These are phyloP conservation scores for Brachyhypopomus occidentalis DNA, from an alignment of 2,113 vertebrate species.

Conservation along the genomic window DNA sequence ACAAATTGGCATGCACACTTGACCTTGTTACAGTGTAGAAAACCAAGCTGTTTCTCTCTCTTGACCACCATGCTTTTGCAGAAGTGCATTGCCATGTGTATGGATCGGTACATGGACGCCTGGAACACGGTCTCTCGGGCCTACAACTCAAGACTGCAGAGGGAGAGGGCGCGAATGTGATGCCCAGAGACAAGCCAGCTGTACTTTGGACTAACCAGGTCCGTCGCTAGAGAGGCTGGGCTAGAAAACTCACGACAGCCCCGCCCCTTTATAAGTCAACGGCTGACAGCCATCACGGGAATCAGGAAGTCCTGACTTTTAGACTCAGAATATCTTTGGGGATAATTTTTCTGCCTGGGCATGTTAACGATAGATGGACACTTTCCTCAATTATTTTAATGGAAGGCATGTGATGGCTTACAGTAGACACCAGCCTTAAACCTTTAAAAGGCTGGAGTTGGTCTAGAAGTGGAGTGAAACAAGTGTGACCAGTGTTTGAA, in stretches of 20 bases:
- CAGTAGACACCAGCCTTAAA: neutral
- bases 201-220: constrained; percentile 20
- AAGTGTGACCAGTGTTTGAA: constrained; percentile 24
- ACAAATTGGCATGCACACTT: too few relatives aligned
- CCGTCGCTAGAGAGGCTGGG: constrained; percentile 19
- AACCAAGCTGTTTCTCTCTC: too few relatives aligned
- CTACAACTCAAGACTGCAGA: constrained; percentile 93
- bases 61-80: constrained; percentile 56
- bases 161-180: constrained; percentile 92
- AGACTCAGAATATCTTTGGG: constrained; percentile 17
- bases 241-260: neutral
- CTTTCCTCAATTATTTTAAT: constrained; percentile 2
- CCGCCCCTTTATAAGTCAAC: constrained; percentile 2
- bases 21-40: too few relatives aligned
- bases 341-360: neutral
- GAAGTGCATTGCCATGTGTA: constrained; percentile 99
- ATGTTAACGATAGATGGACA: constrained; percentile 9
- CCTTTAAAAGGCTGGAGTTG: neutral
- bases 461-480: neutral
- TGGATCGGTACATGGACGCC: constrained; percentile 98
- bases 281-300: constrained; percentile 6
- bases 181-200: neutral
- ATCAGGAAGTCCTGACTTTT: constrained; percentile 15
- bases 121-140: constrained; percentile 95
- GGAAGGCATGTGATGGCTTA: neutral